Conservation (phyloP, 2,888 invertebrate genomes). For the Salticus scenicus region DNA sequence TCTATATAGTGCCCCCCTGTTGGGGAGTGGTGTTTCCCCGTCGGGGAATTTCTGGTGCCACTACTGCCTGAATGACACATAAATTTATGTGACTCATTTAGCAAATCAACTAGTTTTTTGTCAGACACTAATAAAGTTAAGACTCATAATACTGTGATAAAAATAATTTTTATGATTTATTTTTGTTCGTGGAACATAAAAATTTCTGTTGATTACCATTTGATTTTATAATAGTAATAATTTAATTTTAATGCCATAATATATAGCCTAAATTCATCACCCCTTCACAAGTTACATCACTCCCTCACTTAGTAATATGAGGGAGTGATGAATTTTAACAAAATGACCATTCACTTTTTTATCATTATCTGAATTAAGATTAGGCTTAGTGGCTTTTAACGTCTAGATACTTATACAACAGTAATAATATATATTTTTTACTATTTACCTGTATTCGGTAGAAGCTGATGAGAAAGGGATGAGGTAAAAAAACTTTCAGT, state of each 20-base stretch:
- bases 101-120: too few species aligned
- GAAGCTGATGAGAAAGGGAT: too few species aligned
- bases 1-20: too few species aligned
- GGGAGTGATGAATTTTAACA: not conserved
- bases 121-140: not conserved
- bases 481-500: too few species aligned
- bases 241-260: not conserved
- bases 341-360: not conserved
- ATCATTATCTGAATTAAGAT: too few species aligned
- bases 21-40: not conserved
- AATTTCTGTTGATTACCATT: too few species aligned
- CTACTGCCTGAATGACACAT: not conserved
- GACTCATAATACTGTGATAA: not conserved
- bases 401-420: not conserved
- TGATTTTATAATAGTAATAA: not conserved
- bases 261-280: not conserved
- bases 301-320: too few species aligned
- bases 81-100: conserved; percentile 3
- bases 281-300: too few species aligned
- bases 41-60: not conserved
- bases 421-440: too few species aligned
- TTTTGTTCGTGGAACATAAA: not conserved
- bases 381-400: too few species aligned
- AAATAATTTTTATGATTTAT: conserved; percentile 1
- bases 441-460: too few species aligned